Conservation (phyloP, 2,797 vertebrate genomes). For the Onychomys arenicola region DNA sequence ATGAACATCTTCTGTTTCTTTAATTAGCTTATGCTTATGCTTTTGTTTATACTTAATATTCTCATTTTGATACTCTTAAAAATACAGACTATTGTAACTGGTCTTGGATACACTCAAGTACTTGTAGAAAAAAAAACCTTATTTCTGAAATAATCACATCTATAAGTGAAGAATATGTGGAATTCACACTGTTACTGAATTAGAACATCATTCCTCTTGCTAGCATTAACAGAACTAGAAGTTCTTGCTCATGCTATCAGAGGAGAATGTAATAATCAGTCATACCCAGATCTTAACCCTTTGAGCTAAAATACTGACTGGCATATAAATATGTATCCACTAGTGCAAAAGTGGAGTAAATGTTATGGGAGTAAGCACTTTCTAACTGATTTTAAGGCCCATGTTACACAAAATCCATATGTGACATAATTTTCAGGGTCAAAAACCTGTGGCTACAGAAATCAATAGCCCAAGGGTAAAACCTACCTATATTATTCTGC, state of each 20-base stretch:
- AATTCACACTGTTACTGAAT: neutral
- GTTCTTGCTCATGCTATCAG: neutral
- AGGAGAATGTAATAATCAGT: neutral
- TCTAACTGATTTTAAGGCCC: neutral
- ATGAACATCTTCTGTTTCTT: neutral
- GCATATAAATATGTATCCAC: too few relatives aligned
- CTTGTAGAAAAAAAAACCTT: neutral
- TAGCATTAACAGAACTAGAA: too few relatives aligned
- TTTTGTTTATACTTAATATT: neutral
- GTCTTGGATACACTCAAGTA: neutral
- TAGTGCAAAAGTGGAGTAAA: too few relatives aligned
- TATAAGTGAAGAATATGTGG: neutral
- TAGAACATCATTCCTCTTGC: too few relatives aligned
- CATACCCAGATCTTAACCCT: neutral
- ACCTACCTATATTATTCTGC: neutral
- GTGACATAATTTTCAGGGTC: neutral
- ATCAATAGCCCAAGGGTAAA: neutral
- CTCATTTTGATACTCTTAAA: neutral
- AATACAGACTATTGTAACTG: neutral
- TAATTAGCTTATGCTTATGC: neutral
- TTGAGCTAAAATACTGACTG: too few relatives aligned
- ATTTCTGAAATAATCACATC: neutral
- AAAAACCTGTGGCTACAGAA: neutral
- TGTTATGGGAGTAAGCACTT: neutral
- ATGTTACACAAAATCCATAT: neutral